Conservation (phyloP, 2,888 invertebrate genomes). For the Ashinkailepas kermadecensis region DNA sequence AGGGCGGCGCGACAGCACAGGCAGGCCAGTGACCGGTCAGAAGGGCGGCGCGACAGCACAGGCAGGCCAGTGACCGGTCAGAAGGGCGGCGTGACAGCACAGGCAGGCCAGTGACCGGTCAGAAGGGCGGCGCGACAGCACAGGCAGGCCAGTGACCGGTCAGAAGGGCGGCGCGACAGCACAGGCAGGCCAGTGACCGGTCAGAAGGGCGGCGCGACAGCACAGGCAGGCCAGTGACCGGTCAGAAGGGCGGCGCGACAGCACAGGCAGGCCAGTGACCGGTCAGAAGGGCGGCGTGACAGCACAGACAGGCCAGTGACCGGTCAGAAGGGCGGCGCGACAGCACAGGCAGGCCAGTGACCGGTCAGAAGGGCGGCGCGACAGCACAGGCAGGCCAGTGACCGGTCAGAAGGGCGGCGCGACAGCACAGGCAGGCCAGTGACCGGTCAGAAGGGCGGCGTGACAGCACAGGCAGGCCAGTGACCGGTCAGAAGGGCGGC, state of each 20-base stretch:
- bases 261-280: background rate
- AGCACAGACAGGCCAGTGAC: background rate
- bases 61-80: background rate
- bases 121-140: no score
- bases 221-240: background rate
- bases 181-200: background rate
- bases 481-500: no score
- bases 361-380: no score
- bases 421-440: background rate
- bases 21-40: background rate
- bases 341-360: background rate
- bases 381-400: background rate
- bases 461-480: conserved; percentile 29
- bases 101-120: background rate
- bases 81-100: conserved; percentile 31
- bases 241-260: no score
- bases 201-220: no score
- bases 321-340: no score
- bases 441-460: background rate
- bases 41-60: no score
- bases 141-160: background rate
- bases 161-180: no score
- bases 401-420: no score
- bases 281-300: conserved; percentile 32
- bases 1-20: no score